Conservation (phyloP, 2,888 invertebrate species). For the Noctua comes region DNA sequence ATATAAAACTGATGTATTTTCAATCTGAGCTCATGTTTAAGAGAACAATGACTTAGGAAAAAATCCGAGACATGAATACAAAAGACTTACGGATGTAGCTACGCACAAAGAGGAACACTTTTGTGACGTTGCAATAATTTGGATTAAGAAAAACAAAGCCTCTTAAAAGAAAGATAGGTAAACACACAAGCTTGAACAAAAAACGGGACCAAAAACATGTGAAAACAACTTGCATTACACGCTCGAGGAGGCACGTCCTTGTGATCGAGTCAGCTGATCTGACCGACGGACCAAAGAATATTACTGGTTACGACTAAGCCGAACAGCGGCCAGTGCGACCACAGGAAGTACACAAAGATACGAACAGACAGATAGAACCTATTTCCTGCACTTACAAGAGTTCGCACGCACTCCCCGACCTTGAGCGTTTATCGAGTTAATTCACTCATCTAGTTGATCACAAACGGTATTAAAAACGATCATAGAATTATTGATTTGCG, state of each 20-base stretch:
- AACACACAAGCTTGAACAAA: slow-evolving; percentile 51
- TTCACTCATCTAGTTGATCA: slow-evolving; percentile 57
- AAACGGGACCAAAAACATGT: slow-evolving; percentile 65
- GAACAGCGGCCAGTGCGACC: slow-evolving; percentile 59
- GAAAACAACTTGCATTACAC: slow-evolving; percentile 71
- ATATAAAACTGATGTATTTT: slow-evolving; percentile 58
- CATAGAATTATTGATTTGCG: slow-evolving; percentile 47
- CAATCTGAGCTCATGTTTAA: slow-evolving; percentile 47
- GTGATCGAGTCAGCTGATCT: slow-evolving; percentile 72
- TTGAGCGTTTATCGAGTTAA: slow-evolving; percentile 64
- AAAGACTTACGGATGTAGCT: slow-evolving; percentile 39
- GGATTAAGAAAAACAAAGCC: slow-evolving; percentile 8
- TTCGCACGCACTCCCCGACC: slow-evolving; percentile 73
- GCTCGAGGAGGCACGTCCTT: slow-evolving; percentile 73
- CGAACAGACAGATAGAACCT: slow-evolving; percentile 61
- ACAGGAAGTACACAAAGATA: slow-evolving; percentile 77
- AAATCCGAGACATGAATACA: slow-evolving; percentile 36
- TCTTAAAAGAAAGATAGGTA: slow-evolving; percentile 26
- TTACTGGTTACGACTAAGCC: slow-evolving; percentile 69
- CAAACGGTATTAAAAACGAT: slow-evolving; percentile 48
- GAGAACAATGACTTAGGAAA: slow-evolving; percentile 51
- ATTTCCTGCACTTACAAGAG: slow-evolving; percentile 80
- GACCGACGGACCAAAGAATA: slow-evolving; percentile 64
- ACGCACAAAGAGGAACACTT: slow-evolving; percentile 12
- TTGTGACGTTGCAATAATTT: slow-evolving; percentile 26